These are phyloP conservation scores for Montipora capitata DNA, from an alignment of 92 coral and sea anemone genomes.

Conservation along the genomic window DNA sequence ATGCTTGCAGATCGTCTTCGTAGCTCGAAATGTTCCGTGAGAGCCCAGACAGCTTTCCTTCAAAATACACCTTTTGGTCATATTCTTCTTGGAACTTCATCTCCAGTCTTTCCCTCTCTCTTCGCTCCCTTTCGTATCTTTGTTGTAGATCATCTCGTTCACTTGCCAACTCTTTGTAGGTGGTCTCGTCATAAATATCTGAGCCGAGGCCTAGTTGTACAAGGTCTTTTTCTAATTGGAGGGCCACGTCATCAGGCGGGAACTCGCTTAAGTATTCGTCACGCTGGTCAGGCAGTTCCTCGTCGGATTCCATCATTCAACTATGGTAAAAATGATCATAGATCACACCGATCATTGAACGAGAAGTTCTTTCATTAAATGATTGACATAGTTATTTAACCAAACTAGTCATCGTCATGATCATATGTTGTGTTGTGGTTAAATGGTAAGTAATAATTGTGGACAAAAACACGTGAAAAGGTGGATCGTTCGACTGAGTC, in stretches of 20 bases:
- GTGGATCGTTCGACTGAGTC: too few species aligned
- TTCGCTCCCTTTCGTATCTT: constrained; percentile 81
- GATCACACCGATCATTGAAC: too few species aligned
- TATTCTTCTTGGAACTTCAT: constrained; percentile 63
- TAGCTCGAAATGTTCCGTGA: constrained; percentile 64
- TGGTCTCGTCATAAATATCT: constrained; percentile 53
- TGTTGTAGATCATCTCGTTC: constrained; percentile 87
- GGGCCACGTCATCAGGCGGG: not conserved
- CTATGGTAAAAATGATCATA: not conserved
- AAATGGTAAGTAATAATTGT: too few species aligned
- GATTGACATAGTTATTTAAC: too few species aligned
- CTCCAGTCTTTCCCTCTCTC: constrained; percentile 77
- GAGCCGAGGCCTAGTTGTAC: constrained; percentile 37
- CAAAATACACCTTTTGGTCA: constrained; percentile 67
- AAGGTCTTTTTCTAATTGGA: constrained; percentile 31
- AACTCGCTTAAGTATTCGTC: not conserved
- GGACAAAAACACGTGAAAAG: too few species aligned
- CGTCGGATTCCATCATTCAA: constrained; percentile 24
- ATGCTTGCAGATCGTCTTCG: constrained; percentile 74
- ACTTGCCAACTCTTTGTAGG: constrained; percentile 69
- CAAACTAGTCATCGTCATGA: too few species aligned
- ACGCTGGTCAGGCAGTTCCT: not conserved
- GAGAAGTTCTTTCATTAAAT: too few species aligned
- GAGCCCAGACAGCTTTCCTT: constrained; percentile 69
- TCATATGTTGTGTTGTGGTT: too few species aligned